Conservation (phyloP, 2,888 invertebrate genomes). For the Pyrrhia umbra region DNA sequence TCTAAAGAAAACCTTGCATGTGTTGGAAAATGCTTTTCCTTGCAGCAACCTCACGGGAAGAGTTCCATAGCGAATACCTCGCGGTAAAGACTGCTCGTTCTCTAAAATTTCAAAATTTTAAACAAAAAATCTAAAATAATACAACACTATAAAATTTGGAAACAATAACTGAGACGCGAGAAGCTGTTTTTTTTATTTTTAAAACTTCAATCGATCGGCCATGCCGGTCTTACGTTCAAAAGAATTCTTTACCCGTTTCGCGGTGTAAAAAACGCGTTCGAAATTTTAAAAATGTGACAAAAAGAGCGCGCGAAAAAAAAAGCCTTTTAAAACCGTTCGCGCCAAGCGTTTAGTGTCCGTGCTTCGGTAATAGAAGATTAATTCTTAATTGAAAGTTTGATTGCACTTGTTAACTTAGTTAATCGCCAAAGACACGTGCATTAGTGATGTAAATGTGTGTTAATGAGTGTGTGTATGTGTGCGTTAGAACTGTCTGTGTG, state of each 20-base stretch:
- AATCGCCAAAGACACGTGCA: conserved; percentile 77
- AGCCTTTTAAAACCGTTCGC: conserved; percentile 66
- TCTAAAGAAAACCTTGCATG: conserved; percentile 87
- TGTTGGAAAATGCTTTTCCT: conserved; percentile 90
- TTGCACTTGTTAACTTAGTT: conserved; percentile 68
- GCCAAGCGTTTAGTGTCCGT: conserved; percentile 73
- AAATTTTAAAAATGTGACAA: conserved; percentile 71
- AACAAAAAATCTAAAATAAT: conserved; percentile 61
- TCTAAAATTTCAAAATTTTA: conserved; percentile 73
- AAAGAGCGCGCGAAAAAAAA: conserved; percentile 64
- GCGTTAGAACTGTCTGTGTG: conserved; percentile 76
- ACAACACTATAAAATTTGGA: conserved; percentile 62
- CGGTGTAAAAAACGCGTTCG: conserved; percentile 74
- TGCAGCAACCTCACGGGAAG: conserved; percentile 90
- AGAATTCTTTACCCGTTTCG: conserved; percentile 83
- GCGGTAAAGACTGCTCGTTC: conserved; percentile 89
- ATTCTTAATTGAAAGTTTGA: conserved; percentile 79
- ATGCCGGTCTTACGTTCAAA: conserved; percentile 75
- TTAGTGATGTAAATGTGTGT: conserved; percentile 88
- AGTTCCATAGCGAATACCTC: conserved; percentile 90
- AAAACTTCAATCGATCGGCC: conserved; percentile 79
- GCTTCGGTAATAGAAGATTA: conserved; percentile 60
- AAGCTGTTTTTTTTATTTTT: conserved; percentile 50
- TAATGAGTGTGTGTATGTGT: conserved; percentile 86
- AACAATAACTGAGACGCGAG: conserved; percentile 59